Base-by-base conservation (phyloP, 2,113 vertebrate genomes). In the Pogonocichla stellata region DNA sequence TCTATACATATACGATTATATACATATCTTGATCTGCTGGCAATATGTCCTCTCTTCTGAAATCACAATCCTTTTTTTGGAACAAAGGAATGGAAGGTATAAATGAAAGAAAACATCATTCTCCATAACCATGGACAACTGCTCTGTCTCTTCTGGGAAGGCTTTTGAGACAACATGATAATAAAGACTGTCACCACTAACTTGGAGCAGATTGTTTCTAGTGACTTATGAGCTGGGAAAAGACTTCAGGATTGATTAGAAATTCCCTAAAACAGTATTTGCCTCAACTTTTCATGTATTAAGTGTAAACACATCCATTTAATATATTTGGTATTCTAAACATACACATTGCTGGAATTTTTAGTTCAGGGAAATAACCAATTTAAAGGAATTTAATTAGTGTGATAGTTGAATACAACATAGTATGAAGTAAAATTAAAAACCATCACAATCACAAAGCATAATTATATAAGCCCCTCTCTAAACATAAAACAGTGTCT, bases 261-360 rank as follows among this genome's bases (percentile, higher is more conserved):
- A 92, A 90, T 66, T 87, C 92, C 80, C 71, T 70, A 70, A 67
- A 82, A 64, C 62, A 86, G 33, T 43, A 22, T 80, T 81, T 54
- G 62, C 62, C 38, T 88, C 75, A 54, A 33, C 65, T 90, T 94
- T 90, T 88, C 77, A 88, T 74, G 43, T 34, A 80, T 71, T 90
- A 94, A 83, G 47, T 48, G 40, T 75, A 94, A 92, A 83, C 28
- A 92, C 19, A 47, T 90, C 77, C 43, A 84, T 83, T 90, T 92
- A 78, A 96, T 42, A 43, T 2, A 88, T 96, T 95, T 90, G 57
- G 38, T 87, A 91, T 94, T 96, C 91, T 73, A 97, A 94, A 80
- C 40, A 70, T 71, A 94, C 25, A 60, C 43, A 79, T 40, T 60
- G 80, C n/a, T 74, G 64, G 19, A 62, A 69, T 88, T 96, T 86